Conservation (phyloP, 2,888 invertebrate genomes). For the Clanis bilineata region DNA sequence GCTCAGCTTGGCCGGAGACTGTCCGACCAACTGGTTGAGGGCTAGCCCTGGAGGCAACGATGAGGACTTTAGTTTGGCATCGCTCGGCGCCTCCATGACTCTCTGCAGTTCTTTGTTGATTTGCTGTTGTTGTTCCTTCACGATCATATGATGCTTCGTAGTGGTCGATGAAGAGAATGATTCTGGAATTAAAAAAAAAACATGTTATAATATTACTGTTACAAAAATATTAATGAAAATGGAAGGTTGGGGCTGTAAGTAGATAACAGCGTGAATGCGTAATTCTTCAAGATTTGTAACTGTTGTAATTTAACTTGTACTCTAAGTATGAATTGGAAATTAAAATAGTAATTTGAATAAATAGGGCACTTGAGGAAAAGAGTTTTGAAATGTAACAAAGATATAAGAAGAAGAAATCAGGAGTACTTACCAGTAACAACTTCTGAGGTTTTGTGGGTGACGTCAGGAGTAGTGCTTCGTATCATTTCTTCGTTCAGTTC, state of each 20-base stretch:
- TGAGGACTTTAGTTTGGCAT: constrained; percentile 84
- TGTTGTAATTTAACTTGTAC: too few relatives aligned
- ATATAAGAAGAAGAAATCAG: neutral
- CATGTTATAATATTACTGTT: neutral
- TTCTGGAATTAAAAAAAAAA: constrained; percentile 54
- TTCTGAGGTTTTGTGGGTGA: constrained; percentile 69
- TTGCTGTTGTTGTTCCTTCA: constrained; percentile 68
- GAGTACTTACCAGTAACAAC: constrained; percentile 70
- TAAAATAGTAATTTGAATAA: too few relatives aligned
- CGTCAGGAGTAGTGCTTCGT: constrained; percentile 85
- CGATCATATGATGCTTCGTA: constrained; percentile 69
- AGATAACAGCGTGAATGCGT: too few relatives aligned
- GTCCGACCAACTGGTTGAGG: constrained; percentile 73
- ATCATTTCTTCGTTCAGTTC: constrained; percentile 89
- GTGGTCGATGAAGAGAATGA: constrained; percentile 79
- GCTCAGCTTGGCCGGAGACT: constrained; percentile 78
- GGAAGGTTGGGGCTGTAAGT: too few relatives aligned
- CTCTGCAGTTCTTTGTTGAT: constrained; percentile 66
- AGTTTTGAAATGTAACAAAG: too few relatives aligned
- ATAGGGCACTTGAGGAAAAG: too few relatives aligned
- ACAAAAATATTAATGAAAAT: neutral
- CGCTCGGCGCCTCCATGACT: constrained; percentile 68
- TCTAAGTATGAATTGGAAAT: too few relatives aligned
- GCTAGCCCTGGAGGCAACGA: constrained; percentile 85
- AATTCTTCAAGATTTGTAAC: too few relatives aligned